phyloP scores from a whole-genome alignment of 2,113 vertebrate species.

The Catharus fuscescens region DNA sequence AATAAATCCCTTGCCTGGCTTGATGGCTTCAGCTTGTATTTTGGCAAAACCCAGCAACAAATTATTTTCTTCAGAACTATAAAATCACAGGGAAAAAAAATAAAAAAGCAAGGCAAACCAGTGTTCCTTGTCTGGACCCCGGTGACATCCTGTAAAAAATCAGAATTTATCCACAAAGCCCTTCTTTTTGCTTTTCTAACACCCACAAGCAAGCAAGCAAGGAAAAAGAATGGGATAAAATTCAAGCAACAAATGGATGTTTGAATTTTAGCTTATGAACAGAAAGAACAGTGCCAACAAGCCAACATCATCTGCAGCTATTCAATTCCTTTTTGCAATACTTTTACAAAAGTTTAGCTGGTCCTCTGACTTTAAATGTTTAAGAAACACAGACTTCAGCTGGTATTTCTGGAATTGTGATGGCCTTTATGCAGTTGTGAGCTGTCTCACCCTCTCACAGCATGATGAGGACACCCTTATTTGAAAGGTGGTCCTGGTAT shows the following conservation, averaged over 20 bases:
- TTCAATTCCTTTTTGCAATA: neutral
- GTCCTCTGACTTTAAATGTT: neutral
- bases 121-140: neutral
- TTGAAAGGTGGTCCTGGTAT: neutral
- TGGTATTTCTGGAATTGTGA: neutral
- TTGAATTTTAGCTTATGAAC: neutral
- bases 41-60: neutral
- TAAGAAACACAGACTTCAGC: neutral
- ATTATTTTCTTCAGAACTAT: neutral
- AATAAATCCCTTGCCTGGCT: neutral
- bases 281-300: neutral
- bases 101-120: neutral
- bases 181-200: too few relatives aligned
- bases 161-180: neutral
- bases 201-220: neutral
- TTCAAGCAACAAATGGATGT: neutral
- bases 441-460: neutral
- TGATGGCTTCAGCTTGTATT: neutral
- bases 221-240: neutral
- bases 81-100: neutral
- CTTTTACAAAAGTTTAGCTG: neutral
- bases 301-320: neutral
- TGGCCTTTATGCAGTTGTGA: neutral
- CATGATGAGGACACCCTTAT: fast-evolving
- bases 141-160: neutral